phyloP scores from a whole-genome alignment of 2,888 invertebrate species.

The Strigamia maritima region DNA sequence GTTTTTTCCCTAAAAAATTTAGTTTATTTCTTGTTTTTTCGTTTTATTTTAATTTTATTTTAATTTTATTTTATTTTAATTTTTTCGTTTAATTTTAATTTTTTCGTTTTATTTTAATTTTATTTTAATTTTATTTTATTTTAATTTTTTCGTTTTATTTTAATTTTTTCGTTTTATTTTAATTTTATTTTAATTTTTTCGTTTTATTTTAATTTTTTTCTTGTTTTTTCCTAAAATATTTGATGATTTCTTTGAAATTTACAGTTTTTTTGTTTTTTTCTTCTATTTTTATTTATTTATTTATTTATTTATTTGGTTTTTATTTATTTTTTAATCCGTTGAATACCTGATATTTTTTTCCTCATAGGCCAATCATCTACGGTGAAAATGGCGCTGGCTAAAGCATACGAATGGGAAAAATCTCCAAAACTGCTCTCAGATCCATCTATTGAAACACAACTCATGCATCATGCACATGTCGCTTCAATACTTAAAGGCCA shows the following conservation, averaged over 20 bases:
- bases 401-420: neutral
- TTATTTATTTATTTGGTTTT: neutral
- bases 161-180: too few species aligned
- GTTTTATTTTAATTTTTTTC: neutral
- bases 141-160: neutral
- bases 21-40: neutral
- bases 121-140: too few species aligned
- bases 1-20: too few species aligned
- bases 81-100: too few species aligned
- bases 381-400: slow-evolving; percentile 37
- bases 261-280: too few species aligned
- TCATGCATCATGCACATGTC: neutral
- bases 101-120: neutral
- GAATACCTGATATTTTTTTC: slow-evolving; percentile 38
- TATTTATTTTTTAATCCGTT: neutral
- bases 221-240: too few species aligned
- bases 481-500: neutral
- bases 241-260: too few species aligned
- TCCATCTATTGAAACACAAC: neutral
- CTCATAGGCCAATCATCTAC: slow-evolving; percentile 31
- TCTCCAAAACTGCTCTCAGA: neutral
- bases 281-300: neutral
- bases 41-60: neutral
- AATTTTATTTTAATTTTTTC: neutral
- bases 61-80: too few species aligned